These are phyloP conservation scores for Sebastes variabilis DNA, from an alignment of 2,797 vertebrate species.

Conservation along the genomic window DNA sequence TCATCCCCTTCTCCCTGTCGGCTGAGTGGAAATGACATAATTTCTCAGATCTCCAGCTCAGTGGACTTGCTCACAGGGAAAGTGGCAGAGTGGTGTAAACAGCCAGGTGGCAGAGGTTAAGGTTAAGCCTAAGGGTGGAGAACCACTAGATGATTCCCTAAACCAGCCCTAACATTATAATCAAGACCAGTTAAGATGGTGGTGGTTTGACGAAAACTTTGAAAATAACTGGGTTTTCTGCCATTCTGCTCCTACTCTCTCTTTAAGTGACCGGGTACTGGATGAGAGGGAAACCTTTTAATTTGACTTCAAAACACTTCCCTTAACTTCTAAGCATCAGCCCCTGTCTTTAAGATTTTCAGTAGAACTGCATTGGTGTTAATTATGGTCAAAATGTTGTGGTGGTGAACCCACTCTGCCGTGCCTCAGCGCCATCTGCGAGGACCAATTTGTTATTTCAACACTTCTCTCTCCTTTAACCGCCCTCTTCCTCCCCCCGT, in stretches of 20 bases:
- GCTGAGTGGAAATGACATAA: constrained; percentile 74
- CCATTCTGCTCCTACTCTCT: background rate
- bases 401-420: constrained; percentile 26
- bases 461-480: constrained; percentile 64
- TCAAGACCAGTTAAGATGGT: constrained; percentile 43
- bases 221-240: constrained; percentile 23
- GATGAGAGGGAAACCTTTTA: constrained; percentile 20
- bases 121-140: constrained; percentile 48
- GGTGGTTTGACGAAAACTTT: constrained; percentile 24
- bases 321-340: background rate
- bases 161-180: constrained; percentile 35
- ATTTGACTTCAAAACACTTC: constrained; percentile 23
- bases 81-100: constrained; percentile 70
- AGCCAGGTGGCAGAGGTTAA: constrained; percentile 56
- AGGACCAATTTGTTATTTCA: constrained; percentile 71
- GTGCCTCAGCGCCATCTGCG: constrained; percentile 51
- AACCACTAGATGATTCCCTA: constrained; percentile 17
- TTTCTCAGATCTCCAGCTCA: constrained; percentile 68
- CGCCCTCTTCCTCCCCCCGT: constrained; percentile 23
- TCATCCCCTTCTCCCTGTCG: constrained; percentile 46
- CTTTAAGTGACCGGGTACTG: background rate
- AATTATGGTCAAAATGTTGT: constrained; percentile 39
- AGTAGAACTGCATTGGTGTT: constrained; percentile 8
- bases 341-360: background rate
- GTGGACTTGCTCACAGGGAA: constrained; percentile 57